Percentiles rank a stretch among this genome's conserved stretches.
These are phyloP conservation scores for Procambarus clarkii DNA, from an alignment of 1,140 invertebrate genomes.

Conservation along the genomic window DNA sequence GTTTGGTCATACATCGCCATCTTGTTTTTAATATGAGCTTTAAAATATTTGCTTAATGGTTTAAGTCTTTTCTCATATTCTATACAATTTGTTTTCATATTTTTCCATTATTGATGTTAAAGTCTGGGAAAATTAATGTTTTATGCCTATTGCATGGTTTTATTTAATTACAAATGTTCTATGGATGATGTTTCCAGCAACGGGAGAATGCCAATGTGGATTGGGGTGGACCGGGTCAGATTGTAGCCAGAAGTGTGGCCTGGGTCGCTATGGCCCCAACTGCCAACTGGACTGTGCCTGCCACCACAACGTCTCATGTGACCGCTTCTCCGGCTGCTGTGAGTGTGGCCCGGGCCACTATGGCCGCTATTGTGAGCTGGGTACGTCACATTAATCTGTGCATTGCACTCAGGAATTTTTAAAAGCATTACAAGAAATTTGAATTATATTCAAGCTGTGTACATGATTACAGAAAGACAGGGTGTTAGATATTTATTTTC, in stretches of 20 bases:
- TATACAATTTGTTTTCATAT: too few relatives aligned
- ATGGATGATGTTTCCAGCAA: constrained; percentile 80
- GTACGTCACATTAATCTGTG: constrained; percentile 79
- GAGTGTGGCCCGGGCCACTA: constrained; percentile 87
- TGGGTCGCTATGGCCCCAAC: constrained; percentile 87
- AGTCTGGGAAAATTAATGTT: too few relatives aligned
- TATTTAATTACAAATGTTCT: too few relatives aligned
- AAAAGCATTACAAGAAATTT: neutral
- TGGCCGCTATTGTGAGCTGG: constrained; percentile 82
- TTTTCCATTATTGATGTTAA: too few relatives aligned
- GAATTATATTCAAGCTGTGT: neutral
- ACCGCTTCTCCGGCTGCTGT: constrained; percentile 88
- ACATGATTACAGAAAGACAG: neutral
- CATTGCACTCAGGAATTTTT: neutral
- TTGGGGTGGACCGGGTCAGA: constrained; percentile 89
- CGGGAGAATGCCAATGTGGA: constrained; percentile 90
- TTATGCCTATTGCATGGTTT: too few relatives aligned
- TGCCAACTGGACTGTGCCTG: constrained; percentile 88
- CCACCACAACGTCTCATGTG: constrained; percentile 90
- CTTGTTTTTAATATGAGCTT: too few relatives aligned
- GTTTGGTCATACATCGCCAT: too few relatives aligned
- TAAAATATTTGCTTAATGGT: too few relatives aligned
- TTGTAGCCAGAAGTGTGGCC: constrained; percentile 86
- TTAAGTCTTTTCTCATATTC: too few relatives aligned
- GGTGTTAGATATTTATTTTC: constrained; percentile 81